Conservation (phyloP, 1,140 invertebrate genomes). For the Bombus breviceps region DNA sequence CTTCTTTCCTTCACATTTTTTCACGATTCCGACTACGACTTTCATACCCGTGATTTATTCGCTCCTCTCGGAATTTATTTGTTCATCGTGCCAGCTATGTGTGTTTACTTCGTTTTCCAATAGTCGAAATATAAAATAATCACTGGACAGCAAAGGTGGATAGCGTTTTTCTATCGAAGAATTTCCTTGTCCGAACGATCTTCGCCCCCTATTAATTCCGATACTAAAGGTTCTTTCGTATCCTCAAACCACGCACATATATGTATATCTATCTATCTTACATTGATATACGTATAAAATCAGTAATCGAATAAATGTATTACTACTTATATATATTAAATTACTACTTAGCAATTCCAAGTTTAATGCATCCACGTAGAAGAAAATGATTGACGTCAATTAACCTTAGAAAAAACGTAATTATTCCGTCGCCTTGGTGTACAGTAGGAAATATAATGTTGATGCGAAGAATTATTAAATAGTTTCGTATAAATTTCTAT, state of each 20-base stretch:
- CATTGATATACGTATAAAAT: neutral
- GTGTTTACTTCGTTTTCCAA: neutral
- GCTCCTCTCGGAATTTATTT: neutral
- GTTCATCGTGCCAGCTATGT: neutral
- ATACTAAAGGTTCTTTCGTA: too few relatives aligned
- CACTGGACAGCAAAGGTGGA: too few relatives aligned
- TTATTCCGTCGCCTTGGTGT: slow-evolving; percentile 10
- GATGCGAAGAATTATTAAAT: neutral
- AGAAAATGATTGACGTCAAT: slow-evolving; percentile 4
- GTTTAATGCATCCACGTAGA: neutral
- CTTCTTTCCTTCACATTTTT: neutral
- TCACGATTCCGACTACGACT: neutral
- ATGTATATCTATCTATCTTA: too few relatives aligned
- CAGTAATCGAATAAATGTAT: too few relatives aligned
- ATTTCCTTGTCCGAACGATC: too few relatives aligned
- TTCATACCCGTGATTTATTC: neutral
- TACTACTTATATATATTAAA: too few relatives aligned
- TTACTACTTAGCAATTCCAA: neutral
- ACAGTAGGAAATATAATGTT: neutral
- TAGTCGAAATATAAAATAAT: neutral
- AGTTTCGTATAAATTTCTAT: neutral
- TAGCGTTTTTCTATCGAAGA: too few relatives aligned
- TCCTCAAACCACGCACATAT: too few relatives aligned
- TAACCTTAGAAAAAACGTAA: neutral
- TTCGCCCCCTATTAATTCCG: too few relatives aligned